These are phyloP conservation scores for Microcaecilia unicolor DNA, from an alignment of 2,797 vertebrate genomes.

Conservation along the genomic window DNA sequence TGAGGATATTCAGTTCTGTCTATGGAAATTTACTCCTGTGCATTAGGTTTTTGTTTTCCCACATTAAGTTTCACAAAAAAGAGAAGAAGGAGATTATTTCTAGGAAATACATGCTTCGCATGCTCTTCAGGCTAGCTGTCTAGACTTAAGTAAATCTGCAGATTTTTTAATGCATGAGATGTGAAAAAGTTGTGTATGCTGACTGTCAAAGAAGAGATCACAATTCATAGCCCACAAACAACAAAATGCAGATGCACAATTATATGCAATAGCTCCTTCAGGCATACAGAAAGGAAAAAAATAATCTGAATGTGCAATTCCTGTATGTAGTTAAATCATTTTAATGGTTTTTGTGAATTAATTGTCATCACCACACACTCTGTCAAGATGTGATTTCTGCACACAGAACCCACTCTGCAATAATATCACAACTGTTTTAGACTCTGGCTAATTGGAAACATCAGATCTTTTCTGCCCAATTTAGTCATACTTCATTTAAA, in stretches of 20 bases:
- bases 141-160: no score
- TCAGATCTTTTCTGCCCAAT: conserved; percentile 47
- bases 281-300: not conserved
- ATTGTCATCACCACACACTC: conserved; percentile 13
- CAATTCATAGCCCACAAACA: not conserved
- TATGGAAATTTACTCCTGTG: no score
- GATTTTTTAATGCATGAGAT: no score
- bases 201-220: not conserved
- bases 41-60: no score
- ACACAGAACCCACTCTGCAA: conserved; percentile 43
- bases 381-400: conserved; percentile 44
- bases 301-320: not conserved
- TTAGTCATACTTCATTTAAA: conserved; percentile 52
- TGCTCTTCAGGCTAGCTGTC: no score
- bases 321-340: conserved; percentile 10
- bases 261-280: not conserved
- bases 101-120: no score
- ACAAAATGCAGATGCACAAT: conserved; percentile 7
- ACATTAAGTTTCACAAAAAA: no score
- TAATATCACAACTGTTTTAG: conserved; percentile 36
- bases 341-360: conserved; percentile 47
- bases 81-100: no score
- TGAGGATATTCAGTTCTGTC: no score
- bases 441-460: conserved; percentile 60
- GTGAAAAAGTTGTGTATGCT: not conserved